Percentiles rank a stretch among this genome's conserved stretches.
phyloP scores from a whole-genome alignment of 2,888 invertebrate species.

The Teleogryllus oceanicus region DNA sequence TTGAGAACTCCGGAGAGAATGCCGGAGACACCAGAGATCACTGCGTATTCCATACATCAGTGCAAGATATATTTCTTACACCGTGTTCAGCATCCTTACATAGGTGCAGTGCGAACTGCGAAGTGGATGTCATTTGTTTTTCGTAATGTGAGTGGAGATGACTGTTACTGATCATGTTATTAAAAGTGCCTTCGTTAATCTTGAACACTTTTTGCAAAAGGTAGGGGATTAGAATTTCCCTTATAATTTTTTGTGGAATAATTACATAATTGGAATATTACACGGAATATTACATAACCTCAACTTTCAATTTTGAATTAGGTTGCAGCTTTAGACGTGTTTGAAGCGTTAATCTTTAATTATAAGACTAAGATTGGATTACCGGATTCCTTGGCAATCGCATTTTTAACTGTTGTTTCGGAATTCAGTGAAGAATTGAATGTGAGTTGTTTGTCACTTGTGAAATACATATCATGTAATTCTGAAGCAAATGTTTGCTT shows the following conservation, averaged over 20 bases:
- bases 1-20: no score
- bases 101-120: not conserved
- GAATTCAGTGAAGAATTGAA: conserved; percentile 35
- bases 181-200: conserved; percentile 31
- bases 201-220: conserved; percentile 34
- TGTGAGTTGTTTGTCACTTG: conserved; percentile 24
- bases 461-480: no score
- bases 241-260: no score
- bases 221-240: not conserved
- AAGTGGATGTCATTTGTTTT: not conserved
- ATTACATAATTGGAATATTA: not conserved
- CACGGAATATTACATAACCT: not conserved
- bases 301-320: conserved; percentile 21
- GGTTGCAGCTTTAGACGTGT: conserved; percentile 37
- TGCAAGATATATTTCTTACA: no score
- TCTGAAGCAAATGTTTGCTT: not conserved
- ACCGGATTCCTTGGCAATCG: conserved; percentile 29
- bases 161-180: conserved; percentile 25
- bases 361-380: conserved; percentile 35
- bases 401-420: conserved; percentile 32
- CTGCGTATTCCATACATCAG: no score
- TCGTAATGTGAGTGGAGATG: conserved; percentile 23
- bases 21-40: no score
- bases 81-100: no score
- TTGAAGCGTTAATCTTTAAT: conserved; percentile 37